phyloP scores from a whole-genome alignment of 2,113 vertebrate species.

The Notiomystis cincta region DNA sequence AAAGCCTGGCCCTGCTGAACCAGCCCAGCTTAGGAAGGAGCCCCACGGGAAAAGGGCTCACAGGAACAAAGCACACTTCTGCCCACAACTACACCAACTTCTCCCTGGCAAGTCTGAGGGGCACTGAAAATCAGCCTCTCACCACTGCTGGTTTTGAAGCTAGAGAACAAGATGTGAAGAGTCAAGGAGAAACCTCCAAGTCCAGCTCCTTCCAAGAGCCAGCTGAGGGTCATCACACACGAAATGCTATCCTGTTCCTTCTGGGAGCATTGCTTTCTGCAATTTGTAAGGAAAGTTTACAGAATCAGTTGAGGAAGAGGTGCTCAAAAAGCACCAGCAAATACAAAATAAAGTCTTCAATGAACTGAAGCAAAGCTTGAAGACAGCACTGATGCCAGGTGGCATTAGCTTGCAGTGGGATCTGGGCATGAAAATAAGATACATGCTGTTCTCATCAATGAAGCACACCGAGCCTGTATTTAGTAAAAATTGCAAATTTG shows the following conservation, averaged over 20 bases:
- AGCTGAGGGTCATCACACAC: background rate
- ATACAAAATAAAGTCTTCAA: background rate
- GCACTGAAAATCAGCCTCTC: background rate
- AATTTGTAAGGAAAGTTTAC: background rate
- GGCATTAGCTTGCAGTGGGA: background rate
- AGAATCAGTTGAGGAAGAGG: background rate
- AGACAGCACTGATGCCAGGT: background rate
- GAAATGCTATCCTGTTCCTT: background rate
- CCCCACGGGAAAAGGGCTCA: background rate
- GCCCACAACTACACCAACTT: background rate
- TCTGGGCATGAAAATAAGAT: background rate
- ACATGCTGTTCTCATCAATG: slow-evolving; percentile 21
- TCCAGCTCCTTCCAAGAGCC: background rate
- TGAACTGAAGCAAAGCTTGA: background rate
- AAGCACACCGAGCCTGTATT: background rate
- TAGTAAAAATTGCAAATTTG: background rate
- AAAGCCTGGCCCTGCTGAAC: background rate
- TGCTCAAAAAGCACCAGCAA: background rate
- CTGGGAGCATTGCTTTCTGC: background rate
- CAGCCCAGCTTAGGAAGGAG: background rate
- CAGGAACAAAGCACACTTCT: background rate
- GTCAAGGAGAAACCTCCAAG: background rate
- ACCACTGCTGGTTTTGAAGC: background rate
- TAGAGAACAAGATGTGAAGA: background rate
- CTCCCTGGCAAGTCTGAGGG: background rate